phyloP scores from a whole-genome alignment of 2,113 vertebrate species.

The Cyprinodon brontotheroides region DNA sequence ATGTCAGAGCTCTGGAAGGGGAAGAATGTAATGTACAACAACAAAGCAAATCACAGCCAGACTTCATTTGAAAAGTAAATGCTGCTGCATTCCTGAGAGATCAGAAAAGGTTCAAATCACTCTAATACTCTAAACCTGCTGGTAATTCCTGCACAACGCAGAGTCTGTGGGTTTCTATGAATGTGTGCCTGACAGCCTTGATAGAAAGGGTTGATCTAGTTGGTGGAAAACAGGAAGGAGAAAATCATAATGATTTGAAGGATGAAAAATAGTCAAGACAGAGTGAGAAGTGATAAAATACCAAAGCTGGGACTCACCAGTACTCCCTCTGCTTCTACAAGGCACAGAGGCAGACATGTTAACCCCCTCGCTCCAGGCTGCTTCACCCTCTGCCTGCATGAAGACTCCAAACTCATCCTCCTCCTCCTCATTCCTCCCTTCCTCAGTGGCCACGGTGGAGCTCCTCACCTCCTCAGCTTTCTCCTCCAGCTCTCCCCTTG shows the following conservation, averaged over 20 bases:
- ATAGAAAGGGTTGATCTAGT: background rate
- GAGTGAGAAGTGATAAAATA: background rate
- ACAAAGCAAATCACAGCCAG: no score
- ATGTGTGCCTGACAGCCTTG: background rate
- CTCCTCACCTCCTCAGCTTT: slow-evolving; percentile 32
- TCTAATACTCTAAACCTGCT: slow-evolving; percentile 22
- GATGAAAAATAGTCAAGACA: background rate
- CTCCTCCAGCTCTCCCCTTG: slow-evolving; percentile 44
- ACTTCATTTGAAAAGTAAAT: background rate
- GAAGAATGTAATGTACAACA: no score
- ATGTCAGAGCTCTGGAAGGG: no score
- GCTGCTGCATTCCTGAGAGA: slow-evolving; percentile 44
- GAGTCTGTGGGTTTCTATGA: background rate
- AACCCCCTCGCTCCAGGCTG: slow-evolving; percentile 58
- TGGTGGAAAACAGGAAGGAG: background rate
- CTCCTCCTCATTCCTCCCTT: slow-evolving; percentile 42
- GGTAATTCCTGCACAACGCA: background rate
- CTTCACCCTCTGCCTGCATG: slow-evolving; percentile 75
- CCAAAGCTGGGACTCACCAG: slow-evolving; percentile 66
- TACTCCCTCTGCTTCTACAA: slow-evolving; percentile 60
- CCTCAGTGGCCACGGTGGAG: slow-evolving; percentile 48
- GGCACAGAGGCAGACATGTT: slow-evolving; percentile 65
- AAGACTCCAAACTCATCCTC: slow-evolving; percentile 82
- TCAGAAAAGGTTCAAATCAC: slow-evolving; percentile 35
- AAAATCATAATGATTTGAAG: background rate